Conservation (phyloP, 2,797 vertebrate species). For the Sebastes aleutianus region DNA sequence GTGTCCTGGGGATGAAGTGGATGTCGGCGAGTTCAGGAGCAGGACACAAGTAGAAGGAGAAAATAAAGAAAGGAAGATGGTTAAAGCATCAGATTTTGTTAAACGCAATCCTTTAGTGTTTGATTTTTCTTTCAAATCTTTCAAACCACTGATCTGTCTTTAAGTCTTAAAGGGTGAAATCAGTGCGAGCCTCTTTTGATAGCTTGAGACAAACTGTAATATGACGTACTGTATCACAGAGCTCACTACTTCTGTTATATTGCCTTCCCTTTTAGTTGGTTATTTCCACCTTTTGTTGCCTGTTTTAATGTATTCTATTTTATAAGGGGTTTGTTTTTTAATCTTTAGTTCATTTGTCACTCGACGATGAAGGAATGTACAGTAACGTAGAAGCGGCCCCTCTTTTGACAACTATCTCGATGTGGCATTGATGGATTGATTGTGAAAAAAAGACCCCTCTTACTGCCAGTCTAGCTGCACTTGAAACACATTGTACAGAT, state of each 20-base stretch:
- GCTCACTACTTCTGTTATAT: neutral
- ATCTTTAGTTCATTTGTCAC: slow-evolving; percentile 5
- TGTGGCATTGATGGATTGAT: neutral
- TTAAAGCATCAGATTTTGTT: neutral
- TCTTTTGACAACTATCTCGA: slow-evolving; percentile 1
- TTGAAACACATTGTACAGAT: slow-evolving; percentile 37
- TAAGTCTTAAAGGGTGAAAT: slow-evolving; percentile 20
- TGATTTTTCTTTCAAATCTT: neutral
- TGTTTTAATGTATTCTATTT: slow-evolving; percentile 46
- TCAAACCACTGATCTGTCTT: neutral
- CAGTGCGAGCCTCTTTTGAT: neutral
- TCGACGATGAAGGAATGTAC: slow-evolving; percentile 37
- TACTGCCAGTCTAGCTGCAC: slow-evolving; percentile 30
- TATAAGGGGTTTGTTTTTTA: slow-evolving; percentile 16
- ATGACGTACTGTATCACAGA: slow-evolving; percentile 5
- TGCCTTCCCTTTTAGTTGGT: slow-evolving; percentile 7
- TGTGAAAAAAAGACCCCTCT: slow-evolving; percentile 12
- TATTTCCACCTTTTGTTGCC: slow-evolving; percentile 10
- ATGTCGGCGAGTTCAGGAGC: neutral
- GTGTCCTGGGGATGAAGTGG: neutral
- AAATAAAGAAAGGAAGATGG: neutral
- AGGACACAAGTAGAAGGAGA: neutral
- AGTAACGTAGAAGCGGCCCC: neutral
- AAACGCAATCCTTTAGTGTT: neutral
- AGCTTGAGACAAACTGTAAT: neutral